A percentile compares a stretch with the other conserved stretches of the same genome.
phyloP scores from a whole-genome alignment of 2,113 vertebrate species.

The Menidia beryllina region DNA sequence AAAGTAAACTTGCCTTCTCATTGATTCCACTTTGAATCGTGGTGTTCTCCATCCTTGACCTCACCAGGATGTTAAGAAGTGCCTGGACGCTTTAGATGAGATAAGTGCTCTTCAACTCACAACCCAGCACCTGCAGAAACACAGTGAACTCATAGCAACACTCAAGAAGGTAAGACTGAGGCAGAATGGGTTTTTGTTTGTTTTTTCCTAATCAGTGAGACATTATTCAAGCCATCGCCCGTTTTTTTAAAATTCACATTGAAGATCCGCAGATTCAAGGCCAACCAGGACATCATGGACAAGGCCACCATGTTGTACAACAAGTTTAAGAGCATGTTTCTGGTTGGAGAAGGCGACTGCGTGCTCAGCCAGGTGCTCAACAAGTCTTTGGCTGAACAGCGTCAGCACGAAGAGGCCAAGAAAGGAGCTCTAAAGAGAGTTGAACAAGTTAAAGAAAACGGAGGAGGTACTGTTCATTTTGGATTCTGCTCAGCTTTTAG shows the following conservation, averaged over 20 bases:
- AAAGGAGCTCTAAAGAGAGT: conserved; percentile 89
- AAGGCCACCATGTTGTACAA: conserved; percentile 97
- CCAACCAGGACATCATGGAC: conserved; percentile 93
- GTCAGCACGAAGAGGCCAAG: conserved; percentile 94
- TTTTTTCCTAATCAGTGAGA: too few species aligned
- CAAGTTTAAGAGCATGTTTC: conserved; percentile 95
- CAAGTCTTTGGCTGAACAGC: conserved; percentile 95
- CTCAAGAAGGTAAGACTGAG: conserved; percentile 87
- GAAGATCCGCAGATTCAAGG: conserved; percentile 90
- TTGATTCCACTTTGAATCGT: too few species aligned
- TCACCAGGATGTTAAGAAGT: conserved; percentile 89
- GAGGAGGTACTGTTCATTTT: conserved; percentile 55
- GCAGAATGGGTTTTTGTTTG: too few species aligned
- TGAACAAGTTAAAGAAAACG: conserved; percentile 87
- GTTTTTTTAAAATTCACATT: background rate
- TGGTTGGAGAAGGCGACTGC: conserved; percentile 92
- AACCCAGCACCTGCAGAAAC: conserved; percentile 93
- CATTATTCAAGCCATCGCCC: too few species aligned
- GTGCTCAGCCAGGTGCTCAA: conserved; percentile 96
- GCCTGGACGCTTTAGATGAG: conserved; percentile 92
- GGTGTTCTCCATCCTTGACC: background rate
- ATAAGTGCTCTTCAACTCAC: conserved; percentile 91
- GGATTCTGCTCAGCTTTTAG: background rate
- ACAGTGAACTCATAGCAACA: conserved; percentile 93
- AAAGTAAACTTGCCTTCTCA: too few species aligned